Base-by-base conservation (phyloP, 2,888 invertebrate genomes). In the Xestia c-nigrum region DNA sequence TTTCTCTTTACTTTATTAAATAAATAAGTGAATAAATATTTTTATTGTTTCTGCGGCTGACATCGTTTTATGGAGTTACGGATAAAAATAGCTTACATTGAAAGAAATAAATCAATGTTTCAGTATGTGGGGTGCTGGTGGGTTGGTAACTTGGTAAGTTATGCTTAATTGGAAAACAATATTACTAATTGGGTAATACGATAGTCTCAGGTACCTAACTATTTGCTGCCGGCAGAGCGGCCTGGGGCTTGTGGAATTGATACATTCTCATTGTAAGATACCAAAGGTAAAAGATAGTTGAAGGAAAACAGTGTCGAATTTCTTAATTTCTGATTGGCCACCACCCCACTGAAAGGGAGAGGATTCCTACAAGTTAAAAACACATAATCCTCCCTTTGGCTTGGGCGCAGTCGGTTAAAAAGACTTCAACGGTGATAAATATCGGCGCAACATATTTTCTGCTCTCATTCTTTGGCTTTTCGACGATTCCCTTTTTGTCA, bases 31-130 rank as follows among this genome's bases (percentile, higher is more conserved):
- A 31, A 31, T 31, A 31, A 31, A 31, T 31, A 2, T 31, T 59
- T 61, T 57, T 65, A 66, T 55, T 9, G 52, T 64, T 46, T 52
- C 40, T n/a, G 12, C 6, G 65, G 38, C 38, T 75, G 57, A 50
- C 40, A 67, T 68, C 14, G n/a, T 38, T 50, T 64, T 16, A 64
- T 68, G n/a, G n/a, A 38, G 40, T n/a, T 59, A 43, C 4, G 4
- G 14, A 52, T 74, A 69, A 74, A 64, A 80, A 74, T 57, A 57
- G 40, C 21, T 55, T 31, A 24, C 6, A 24, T 24, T 19, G 40
- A 65, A 46, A 55, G 47, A 76, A 21, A 31, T 40, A 16, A 55
- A 31, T 31, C 16, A 55, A 31, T 70, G 31, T 21, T n/a, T 69
- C 38, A 55, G n/a, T 31, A 31, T 43, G 9, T n/a, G 14, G 14